Evolutionary conservation across 2,888 invertebrate genomes (phyloP).

Genomic region (Dolichopus griseipennis): DNA sequence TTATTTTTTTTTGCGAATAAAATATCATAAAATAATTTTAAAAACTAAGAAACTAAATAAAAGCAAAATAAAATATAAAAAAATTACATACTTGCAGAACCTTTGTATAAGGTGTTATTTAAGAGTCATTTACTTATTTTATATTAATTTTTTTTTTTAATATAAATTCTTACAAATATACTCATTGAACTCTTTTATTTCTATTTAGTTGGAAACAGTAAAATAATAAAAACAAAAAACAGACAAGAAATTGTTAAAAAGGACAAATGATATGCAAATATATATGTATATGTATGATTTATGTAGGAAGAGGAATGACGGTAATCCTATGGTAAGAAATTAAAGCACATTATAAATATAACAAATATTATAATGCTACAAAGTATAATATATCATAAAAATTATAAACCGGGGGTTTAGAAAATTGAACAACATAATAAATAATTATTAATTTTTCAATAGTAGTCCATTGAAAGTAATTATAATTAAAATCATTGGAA

Average conservation of each 20-base stretch:
- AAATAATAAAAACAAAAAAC: not conserved
- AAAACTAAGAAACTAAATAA: not conserved
- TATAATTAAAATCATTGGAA: too few species aligned
- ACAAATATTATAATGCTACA: not conserved
- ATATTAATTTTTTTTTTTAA: too few species aligned
- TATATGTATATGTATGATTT: not conserved
- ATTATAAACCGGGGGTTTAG: too few species aligned
- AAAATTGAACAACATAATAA: too few species aligned
- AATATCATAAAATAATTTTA: not conserved
- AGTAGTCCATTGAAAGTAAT: too few species aligned
- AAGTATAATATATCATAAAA: not conserved
- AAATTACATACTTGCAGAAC: not conserved
- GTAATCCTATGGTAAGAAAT: not conserved
- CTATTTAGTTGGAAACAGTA: not conserved
- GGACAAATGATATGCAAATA: too few species aligned
- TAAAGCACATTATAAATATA: not conserved
- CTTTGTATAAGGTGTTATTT: not conserved
- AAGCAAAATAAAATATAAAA: not conserved
- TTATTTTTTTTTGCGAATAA: not conserved
- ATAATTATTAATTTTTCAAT: too few species aligned
- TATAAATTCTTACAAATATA: not conserved
- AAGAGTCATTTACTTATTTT: not conserved
- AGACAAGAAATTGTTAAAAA: too few species aligned
- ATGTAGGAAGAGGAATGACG: not conserved
- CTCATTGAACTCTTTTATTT: not conserved